Conservation (phyloP, 2,888 invertebrate genomes). For the Dolichopus griseipennis region DNA sequence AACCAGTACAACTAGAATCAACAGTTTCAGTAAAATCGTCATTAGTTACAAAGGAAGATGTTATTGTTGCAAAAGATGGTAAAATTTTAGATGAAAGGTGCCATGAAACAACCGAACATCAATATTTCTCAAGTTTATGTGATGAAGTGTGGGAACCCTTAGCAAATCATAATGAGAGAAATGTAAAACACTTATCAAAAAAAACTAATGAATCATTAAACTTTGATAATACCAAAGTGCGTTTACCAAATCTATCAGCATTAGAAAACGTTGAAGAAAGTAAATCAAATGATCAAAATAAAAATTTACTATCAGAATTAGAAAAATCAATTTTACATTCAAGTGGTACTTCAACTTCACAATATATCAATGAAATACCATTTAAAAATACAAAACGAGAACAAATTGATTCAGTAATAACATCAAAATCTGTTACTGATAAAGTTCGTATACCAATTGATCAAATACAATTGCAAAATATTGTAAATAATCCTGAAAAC, state of each 20-base stretch:
- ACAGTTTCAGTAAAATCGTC: constrained; percentile 62
- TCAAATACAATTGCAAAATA: not conserved
- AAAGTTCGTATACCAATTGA: not conserved
- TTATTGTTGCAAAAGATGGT: constrained; percentile 58
- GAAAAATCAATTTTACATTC: not conserved
- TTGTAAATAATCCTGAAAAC: not conserved
- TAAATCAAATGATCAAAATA: not conserved
- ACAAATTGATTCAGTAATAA: not conserved
- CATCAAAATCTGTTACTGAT: not conserved
- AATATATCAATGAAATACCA: not conserved
- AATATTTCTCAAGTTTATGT: constrained; percentile 57
- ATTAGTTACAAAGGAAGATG: constrained; percentile 60
- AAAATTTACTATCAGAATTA: not conserved
- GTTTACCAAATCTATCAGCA: not conserved
- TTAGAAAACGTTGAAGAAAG: too few relatives aligned
- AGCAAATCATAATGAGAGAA: not conserved
- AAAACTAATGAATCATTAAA: not conserved
- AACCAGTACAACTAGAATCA: constrained; percentile 61
- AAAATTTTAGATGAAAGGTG: constrained; percentile 60
- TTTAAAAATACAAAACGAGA: not conserved
- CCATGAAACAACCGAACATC: constrained; percentile 62
- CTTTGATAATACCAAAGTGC: not conserved
- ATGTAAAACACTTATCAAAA: not conserved
- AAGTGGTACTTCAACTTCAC: not conserved
- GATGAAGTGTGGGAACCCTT: constrained; percentile 58